Evolutionary conservation across 2,113 vertebrate genomes (phyloP).

Genomic region (Dolichallabes microphthalmus): DNA sequence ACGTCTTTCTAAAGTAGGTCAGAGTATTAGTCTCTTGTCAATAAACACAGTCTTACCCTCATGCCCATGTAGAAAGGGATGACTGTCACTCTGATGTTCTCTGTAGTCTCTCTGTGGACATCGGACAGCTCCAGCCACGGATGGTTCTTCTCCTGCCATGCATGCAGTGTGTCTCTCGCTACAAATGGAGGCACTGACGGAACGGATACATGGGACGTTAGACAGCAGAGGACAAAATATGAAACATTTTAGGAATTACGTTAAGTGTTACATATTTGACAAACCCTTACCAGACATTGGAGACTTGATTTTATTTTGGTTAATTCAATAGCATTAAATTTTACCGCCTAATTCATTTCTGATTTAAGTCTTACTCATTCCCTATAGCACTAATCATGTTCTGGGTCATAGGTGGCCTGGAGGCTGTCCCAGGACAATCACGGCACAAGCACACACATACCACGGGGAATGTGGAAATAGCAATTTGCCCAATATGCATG

Average conservation of each 20-base stretch:
- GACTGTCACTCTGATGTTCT: constrained; percentile 85
- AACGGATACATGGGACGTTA: not conserved
- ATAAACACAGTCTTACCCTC: constrained; percentile 70
- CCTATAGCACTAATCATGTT: too few relatives aligned
- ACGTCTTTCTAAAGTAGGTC: too few relatives aligned
- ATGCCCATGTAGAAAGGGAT: constrained; percentile 93
- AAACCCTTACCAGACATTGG: not conserved
- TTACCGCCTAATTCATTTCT: too few relatives aligned
- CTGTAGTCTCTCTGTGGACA: constrained; percentile 85
- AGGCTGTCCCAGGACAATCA: too few relatives aligned
- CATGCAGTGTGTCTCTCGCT: constrained; percentile 80
- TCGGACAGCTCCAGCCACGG: constrained; percentile 87
- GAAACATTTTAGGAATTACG: not conserved
- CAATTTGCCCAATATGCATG: too few relatives aligned
- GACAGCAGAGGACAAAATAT: not conserved
- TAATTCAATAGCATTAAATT: too few relatives aligned
- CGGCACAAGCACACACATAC: too few relatives aligned
- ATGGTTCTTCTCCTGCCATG: constrained; percentile 89
- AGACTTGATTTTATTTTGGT: too few relatives aligned
- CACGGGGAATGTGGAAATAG: too few relatives aligned
- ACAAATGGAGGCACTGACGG: constrained; percentile 76
- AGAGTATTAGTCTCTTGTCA: too few relatives aligned
- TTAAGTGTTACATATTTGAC: not conserved
- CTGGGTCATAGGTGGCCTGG: too few relatives aligned
- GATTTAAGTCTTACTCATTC: too few relatives aligned